A percentile compares a stretch with the other conserved stretches of the same genome.
Conservation (phyloP, 2,797 vertebrate genomes). For the Pseudopleuronectes americanus region DNA sequence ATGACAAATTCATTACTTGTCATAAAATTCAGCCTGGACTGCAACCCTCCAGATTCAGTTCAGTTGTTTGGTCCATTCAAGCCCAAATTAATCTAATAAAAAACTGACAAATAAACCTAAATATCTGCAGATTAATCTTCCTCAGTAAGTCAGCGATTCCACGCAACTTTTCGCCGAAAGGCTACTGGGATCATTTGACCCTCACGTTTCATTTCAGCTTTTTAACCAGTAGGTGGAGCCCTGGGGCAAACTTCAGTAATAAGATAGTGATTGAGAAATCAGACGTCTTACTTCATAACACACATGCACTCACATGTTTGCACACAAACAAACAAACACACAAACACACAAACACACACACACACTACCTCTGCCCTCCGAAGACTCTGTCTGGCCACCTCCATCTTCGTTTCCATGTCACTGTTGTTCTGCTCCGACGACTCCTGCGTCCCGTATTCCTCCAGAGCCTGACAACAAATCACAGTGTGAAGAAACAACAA, state of each 20-base stretch:
- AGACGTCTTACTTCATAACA: too few relatives aligned
- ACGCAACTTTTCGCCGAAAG: neutral
- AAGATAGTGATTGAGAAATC: neutral
- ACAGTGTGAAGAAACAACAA: neutral
- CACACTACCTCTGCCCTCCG: constrained; percentile 91
- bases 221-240: constrained; percentile 68
- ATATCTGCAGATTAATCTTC: neutral
- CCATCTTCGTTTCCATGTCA: constrained; percentile 93
- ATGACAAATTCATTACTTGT: too few relatives aligned
- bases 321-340: constrained; percentile 6
- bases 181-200: neutral
- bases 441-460: constrained; percentile 88
- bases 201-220: neutral
- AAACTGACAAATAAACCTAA: too few relatives aligned
- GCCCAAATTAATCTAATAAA: too few relatives aligned
- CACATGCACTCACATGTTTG: neutral
- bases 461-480: constrained; percentile 82
- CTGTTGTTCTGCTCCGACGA: constrained; percentile 84
- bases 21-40: too few relatives aligned
- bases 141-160: neutral
- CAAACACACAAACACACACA: constrained; percentile 5
- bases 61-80: too few relatives aligned
- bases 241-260: neutral
- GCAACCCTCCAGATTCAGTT: too few relatives aligned
- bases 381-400: constrained; percentile 90